Evolutionary conservation across 2,113 vertebrate species (phyloP).

Genomic region (Tetrao urogallus): DNA sequence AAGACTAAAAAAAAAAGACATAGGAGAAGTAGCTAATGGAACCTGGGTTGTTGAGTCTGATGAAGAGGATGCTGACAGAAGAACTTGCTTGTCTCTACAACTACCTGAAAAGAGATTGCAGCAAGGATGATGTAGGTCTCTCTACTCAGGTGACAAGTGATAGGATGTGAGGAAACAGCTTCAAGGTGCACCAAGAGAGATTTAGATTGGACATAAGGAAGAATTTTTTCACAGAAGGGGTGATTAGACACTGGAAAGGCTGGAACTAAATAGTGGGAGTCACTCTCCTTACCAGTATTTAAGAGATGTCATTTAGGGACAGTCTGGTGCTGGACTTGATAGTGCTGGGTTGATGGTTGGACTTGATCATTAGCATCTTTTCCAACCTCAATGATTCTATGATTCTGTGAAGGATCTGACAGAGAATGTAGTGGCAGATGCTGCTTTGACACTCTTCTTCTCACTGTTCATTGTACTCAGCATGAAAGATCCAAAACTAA

Average conservation of each 20-base stretch:
- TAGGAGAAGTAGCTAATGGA: neutral
- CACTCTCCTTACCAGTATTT: neutral
- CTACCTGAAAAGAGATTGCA: neutral
- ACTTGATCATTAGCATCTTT: neutral
- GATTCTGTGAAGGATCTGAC: neutral
- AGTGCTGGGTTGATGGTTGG: neutral
- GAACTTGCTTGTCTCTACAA: neutral
- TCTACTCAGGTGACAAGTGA: neutral
- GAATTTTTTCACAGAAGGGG: neutral
- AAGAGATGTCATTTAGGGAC: neutral
- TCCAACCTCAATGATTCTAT: neutral
- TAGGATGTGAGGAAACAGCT: neutral
- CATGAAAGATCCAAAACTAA: neutral
- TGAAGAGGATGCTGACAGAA: neutral
- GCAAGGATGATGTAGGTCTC: neutral
- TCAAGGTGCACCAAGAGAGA: neutral
- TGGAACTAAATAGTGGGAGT: neutral
- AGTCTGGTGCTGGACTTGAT: neutral
- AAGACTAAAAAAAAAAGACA: neutral
- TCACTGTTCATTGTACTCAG: neutral
- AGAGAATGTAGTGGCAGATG: neutral
- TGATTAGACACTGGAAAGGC: neutral
- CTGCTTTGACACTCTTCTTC: neutral
- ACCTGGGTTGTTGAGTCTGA: neutral
- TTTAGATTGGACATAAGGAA: neutral